Evolutionary conservation across 1,140 invertebrate genomes (phyloP), one percentile per base, ranked within the genome.

Genomic region (Parasteatoda tepidariorum): DNA sequence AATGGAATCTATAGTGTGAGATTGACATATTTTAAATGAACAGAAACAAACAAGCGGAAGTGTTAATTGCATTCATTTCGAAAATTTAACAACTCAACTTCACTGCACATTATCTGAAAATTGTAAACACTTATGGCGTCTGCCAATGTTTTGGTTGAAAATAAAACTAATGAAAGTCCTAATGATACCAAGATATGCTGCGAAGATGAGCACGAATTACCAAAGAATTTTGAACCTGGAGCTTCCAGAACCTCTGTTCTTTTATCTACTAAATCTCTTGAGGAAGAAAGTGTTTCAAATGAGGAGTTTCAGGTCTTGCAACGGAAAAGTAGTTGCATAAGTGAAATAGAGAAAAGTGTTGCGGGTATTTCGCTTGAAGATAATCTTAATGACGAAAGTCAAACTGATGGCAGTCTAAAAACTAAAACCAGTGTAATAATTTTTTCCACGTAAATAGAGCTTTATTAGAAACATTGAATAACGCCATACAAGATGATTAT

Each of bases 241-340:
- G 91, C 91, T 70, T 90, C 91, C 7, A 85, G 88, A 13, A 93
- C 93, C 86, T 92, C 91, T 73, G 92, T 94, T 88, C 89, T 94
- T 31, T 91, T 93, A 24, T 92, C 93, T 9, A 92, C 92, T 7
- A 92, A 93, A 86, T 92, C 91, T 28, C 93, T 92, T 85, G 93
- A 94, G 86, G 92, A 93, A 85, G 92, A 92, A 55, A 91, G 92
- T 61, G 71, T 82, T 18, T 71, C 70, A 54, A 71, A 74, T 48
- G 66, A 48, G 48, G 73, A 78, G 22, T 84, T 68, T 68, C 30
- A 74, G 22, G 66, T 54, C 55, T 84, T 31, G 30, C 38, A 41
- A 48, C 76, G 83, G 15, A 67, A 70, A 82, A 70, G 33, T 26
- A 84, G 73, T 70, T 81, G 61, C 59, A 84, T 76, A 15, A 85